Base-by-base conservation (phyloP, 2,888 invertebrate genomes). In the Himalopsyche tibetana region DNA sequence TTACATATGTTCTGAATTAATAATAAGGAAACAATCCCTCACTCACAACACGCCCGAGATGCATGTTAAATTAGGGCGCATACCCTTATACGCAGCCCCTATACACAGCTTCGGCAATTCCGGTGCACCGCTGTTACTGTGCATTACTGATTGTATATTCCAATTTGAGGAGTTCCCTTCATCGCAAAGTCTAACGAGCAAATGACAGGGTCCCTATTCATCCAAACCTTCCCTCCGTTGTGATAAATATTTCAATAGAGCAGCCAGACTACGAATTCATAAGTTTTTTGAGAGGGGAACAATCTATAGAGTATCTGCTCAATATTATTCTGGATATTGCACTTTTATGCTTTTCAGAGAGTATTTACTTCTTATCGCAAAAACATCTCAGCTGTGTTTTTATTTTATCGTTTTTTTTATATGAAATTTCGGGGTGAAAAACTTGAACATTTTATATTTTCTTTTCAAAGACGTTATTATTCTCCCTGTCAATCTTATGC, bases 1-100 rank as follows among this genome's bases (percentile, higher is more conserved):
- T 51, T 51, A 51, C 74, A 74, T 74, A 74, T 74, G 74, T 74
- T 36, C 38, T 74, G 74, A 36, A 74, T 74, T 74, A 28, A 36
- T 74, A 74, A 38, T 74, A 36, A 74, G 74, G 74, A 74, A 74
- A 74, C 74, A 74, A 74, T 74, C 74, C 15, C 74, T 36, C 38
- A 36, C 36, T 74, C 74, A 74, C 74, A 36, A 74, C 74, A 74
- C 74, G 36, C 38, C 15, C 9, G 74, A 74, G 74, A 38, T 74
- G 74, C 9, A 74, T 74, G 38, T 12, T 74, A 74, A 36, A 74
- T 63, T 36, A 74, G 74, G 51, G 51, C 51, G 51, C 15, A 51
- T 15, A 51, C 28, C 74, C 36, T 74, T 28, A 36, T 74, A 15
- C 12, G 28, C 74, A 74, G 36, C 63, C 74, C 74, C 74, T 38